Conservation (phyloP, 2,888 invertebrate species). For the Lithophane leautieri region DNA sequence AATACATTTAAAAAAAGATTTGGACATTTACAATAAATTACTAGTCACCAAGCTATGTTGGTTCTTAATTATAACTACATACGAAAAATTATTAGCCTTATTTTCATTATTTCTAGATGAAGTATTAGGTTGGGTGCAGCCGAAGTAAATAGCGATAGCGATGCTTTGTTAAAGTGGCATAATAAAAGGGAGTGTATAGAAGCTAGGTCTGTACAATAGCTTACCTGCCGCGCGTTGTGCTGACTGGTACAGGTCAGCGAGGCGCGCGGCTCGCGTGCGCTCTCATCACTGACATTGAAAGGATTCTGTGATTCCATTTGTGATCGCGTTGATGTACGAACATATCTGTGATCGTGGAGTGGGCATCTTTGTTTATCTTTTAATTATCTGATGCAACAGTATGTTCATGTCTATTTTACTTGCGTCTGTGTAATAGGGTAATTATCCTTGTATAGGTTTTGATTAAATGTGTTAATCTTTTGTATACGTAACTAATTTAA, state of each 20-base stretch:
- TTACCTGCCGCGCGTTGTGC: neutral
- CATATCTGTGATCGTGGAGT: slow-evolving; percentile 21
- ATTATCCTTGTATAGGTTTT: neutral
- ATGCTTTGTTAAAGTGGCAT: slow-evolving; percentile 4
- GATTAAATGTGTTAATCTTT: neutral
- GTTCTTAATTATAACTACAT: neutral
- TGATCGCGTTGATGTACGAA: slow-evolving; percentile 35
- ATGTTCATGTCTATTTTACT: neutral
- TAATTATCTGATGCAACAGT: neutral
- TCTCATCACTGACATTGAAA: slow-evolving; percentile 70
- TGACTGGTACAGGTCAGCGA: neutral
- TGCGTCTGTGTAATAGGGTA: neutral
- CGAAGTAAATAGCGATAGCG: neutral
- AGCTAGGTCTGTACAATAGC: neutral
- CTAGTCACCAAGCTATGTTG: neutral
- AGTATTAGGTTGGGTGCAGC: neutral
- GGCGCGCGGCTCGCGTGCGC: slow-evolving; percentile 30
- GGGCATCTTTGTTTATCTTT: slow-evolving; percentile 4
- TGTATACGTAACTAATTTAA: neutral
- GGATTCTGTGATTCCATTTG: slow-evolving; percentile 75
- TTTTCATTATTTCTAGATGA: neutral
- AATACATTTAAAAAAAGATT: no score
- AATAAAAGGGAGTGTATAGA: neutral
- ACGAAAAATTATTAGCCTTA: neutral
- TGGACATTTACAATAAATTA: neutral